These are phyloP conservation scores for Amazona finschi DNA, from an alignment of 2,797 vertebrate species.

Conservation along the genomic window DNA sequence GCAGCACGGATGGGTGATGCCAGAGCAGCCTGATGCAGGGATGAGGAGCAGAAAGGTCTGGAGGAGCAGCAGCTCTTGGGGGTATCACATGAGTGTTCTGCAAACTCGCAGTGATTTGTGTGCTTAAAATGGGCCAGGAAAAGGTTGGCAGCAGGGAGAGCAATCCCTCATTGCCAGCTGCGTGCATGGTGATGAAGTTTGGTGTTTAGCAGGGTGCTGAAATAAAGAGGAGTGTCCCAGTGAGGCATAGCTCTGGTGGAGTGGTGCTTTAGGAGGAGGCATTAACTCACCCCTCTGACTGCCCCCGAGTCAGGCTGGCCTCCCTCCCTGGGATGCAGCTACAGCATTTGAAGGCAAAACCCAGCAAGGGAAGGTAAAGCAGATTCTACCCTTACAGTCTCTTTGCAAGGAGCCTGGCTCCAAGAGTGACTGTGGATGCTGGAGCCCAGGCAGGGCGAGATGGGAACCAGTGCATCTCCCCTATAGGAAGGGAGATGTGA, in stretches of 20 bases:
- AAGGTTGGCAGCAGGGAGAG: background rate
- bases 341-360: background rate
- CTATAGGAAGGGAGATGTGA: background rate
- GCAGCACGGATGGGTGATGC: rapidly evolving
- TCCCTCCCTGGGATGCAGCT: background rate
- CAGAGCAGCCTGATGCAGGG: background rate
- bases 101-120: rapidly evolving
- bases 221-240: background rate
- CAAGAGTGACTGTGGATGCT: rapidly evolving
- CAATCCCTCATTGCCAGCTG: rapidly evolving
- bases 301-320: rapidly evolving
- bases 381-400: rapidly evolving
- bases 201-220: background rate
- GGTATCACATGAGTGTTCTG: background rate
- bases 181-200: rapidly evolving
- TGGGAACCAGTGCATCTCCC: background rate
- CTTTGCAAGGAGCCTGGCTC: rapidly evolving
- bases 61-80: background rate
- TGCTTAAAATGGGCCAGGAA: background rate
- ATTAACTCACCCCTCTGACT: no score
- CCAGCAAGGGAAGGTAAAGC: rapidly evolving
- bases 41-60: background rate
- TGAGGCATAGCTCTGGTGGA: background rate
- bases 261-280: background rate
- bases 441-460: background rate